Conservation (phyloP, 2,888 invertebrate species). For the Agonopterix heracliana region DNA sequence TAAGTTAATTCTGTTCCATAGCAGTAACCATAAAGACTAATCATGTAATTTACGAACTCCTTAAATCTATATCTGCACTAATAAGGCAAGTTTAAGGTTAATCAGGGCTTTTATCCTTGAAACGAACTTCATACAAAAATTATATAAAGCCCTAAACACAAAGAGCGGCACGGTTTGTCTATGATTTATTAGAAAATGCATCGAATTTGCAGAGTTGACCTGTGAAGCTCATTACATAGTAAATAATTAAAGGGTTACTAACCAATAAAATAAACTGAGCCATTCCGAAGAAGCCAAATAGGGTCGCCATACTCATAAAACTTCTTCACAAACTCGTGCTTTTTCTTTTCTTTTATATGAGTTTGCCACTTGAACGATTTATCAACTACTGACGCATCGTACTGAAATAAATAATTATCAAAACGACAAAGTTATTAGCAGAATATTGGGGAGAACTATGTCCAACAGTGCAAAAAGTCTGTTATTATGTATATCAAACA, state of each 20-base stretch:
- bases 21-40: neutral
- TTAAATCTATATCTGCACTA: neutral
- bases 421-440: too few species aligned
- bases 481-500: too few species aligned
- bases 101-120: too few species aligned
- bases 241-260: constrained; percentile 9
- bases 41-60: neutral
- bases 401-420: constrained; percentile 23
- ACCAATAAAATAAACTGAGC: constrained; percentile 46
- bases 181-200: too few species aligned
- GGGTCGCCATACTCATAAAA: constrained; percentile 42
- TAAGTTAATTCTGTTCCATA: neutral
- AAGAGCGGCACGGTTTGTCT: too few species aligned
- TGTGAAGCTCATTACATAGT: too few species aligned
- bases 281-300: constrained; percentile 50
- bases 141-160: too few species aligned
- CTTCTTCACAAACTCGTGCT: constrained; percentile 34
- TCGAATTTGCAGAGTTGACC: too few species aligned
- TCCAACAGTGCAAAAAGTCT: too few species aligned
- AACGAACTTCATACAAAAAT: too few species aligned
- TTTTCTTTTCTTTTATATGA: constrained; percentile 15
- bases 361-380: constrained; percentile 40
- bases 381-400: constrained; percentile 19
- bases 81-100: neutral
- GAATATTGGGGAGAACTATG: too few species aligned